These are phyloP conservation scores for Antigone vipio DNA, from an alignment of 2,113 vertebrate species.

Conservation along the genomic window DNA sequence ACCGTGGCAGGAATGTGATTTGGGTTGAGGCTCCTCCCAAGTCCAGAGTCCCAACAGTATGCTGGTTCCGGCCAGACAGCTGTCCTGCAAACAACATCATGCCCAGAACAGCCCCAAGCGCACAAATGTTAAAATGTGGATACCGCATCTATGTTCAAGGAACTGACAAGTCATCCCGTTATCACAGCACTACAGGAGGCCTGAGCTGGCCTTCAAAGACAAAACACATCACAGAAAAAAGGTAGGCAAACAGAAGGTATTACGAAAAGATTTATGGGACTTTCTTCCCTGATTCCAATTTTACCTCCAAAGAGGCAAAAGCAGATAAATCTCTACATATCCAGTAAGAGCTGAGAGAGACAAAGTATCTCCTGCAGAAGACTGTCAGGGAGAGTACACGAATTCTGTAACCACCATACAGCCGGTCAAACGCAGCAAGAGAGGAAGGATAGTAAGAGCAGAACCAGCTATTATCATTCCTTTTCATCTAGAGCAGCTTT, in stretches of 20 bases:
- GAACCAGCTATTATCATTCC: not conserved
- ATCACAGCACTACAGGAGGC: not conserved
- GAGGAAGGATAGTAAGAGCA: not conserved
- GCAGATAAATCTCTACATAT: not conserved
- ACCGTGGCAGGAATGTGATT: slow-evolving; percentile 93
- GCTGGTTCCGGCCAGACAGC: slow-evolving; percentile 83
- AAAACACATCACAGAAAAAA: not conserved
- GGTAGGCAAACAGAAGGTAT: not conserved
- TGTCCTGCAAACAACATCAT: slow-evolving; percentile 81
- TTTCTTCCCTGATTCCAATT: not conserved
- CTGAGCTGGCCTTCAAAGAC: not conserved
- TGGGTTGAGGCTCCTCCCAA: slow-evolving; percentile 96
- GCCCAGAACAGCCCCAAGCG: slow-evolving; percentile 4
- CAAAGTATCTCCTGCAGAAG: not conserved
- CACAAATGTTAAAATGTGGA: not conserved
- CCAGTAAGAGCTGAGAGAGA: not conserved
- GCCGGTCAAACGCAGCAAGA: not conserved
- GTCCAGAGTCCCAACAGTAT: slow-evolving; percentile 91
- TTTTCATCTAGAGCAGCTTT: not conserved
- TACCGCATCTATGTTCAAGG: not conserved
- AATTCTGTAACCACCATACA: not conserved
- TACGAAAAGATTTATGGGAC: not conserved
- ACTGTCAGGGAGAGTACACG: not conserved
- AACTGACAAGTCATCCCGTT: not conserved
- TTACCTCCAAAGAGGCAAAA: not conserved